phyloP scores from a whole-genome alignment of 2,797 vertebrate species.

The Taenioides sp. region DNA sequence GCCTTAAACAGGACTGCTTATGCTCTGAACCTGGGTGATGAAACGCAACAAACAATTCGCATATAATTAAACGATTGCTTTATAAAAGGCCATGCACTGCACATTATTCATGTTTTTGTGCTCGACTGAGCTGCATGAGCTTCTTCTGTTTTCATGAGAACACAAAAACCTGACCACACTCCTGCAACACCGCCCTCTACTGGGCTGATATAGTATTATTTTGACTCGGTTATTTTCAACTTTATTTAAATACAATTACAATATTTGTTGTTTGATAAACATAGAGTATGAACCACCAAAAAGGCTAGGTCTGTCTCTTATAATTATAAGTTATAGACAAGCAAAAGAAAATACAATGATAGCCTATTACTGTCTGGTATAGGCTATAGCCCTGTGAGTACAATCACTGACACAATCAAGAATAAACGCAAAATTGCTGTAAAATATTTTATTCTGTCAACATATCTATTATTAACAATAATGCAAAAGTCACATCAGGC shows the following conservation, averaged over 20 bases:
- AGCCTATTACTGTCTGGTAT: too few relatives aligned
- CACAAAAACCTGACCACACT: background rate
- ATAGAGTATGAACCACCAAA: too few relatives aligned
- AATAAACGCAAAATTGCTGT: background rate
- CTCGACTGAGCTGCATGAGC: background rate
- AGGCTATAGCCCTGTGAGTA: too few relatives aligned
- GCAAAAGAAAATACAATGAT: too few relatives aligned
- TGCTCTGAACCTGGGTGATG: background rate
- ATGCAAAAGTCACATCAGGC: constrained; percentile 69
- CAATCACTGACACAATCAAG: background rate
- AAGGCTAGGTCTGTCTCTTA: too few relatives aligned
- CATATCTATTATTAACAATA: constrained; percentile 11
- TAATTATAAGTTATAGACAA: too few relatives aligned
- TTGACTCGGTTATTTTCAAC: too few relatives aligned
- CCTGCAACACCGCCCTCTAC: background rate
- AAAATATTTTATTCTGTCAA: background rate
- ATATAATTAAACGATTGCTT: background rate
- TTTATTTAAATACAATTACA: too few relatives aligned
- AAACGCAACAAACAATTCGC: background rate
- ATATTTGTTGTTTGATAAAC: too few relatives aligned
- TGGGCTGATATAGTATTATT: background rate
- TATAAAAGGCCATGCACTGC: constrained; percentile 10
- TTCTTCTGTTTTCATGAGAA: background rate
- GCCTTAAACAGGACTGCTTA: constrained; percentile 22
- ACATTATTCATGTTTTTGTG: background rate